Evolutionary conservation across 2,797 vertebrate species (phyloP), one percentile per base, ranked within the genome.

Genomic region (Brachyalestes nurse): DNA sequence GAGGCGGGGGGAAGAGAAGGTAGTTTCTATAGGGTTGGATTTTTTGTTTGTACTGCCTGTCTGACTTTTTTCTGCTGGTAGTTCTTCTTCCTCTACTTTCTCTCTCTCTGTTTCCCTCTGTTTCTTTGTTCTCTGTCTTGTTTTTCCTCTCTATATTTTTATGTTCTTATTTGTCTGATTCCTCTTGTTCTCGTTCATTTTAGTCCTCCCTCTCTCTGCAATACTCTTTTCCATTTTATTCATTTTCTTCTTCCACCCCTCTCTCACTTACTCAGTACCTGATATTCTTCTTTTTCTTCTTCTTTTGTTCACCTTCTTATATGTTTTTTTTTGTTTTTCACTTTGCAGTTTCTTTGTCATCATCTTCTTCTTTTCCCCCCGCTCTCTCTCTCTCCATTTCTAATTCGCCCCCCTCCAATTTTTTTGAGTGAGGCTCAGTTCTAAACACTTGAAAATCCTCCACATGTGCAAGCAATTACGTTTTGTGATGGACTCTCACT

Each of bases 381-480:
- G n/a, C 13, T 55, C 40, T 60, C 21, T 55, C 40, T 60, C 21
- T 58, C 8, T 64, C 25, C 13, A 3, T 34, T 6, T 34, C 45
- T 47, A 47, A 8, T 47, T 2, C 45, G 10, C 45, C 45, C 45
- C 45, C 45, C 45, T 12, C 45, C 45, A 47, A 8, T 47, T 25
- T 21, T 69, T 19, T 91, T 88, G 87, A 93, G 90, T 88, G 88
- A 88, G 90, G 88, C 90, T 92, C 91, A 88, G 90, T 91, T 91
- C 86, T 91, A 91, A 94, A 94, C 90, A 91, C 91, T 93, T 91
- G 87, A 92, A 93, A 93, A 92, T 91, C 86, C 83, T 90, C 85
- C 91, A 94, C 94, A 95, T 93, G 90, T 94, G 94, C 84, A 92
- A 93, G 86, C 90, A 91, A 93, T 95, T 94, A 93, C 75, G 87